Evolutionary conservation across 2,113 vertebrate genomes (phyloP).

Genomic region (Addax nasomaculatus): DNA sequence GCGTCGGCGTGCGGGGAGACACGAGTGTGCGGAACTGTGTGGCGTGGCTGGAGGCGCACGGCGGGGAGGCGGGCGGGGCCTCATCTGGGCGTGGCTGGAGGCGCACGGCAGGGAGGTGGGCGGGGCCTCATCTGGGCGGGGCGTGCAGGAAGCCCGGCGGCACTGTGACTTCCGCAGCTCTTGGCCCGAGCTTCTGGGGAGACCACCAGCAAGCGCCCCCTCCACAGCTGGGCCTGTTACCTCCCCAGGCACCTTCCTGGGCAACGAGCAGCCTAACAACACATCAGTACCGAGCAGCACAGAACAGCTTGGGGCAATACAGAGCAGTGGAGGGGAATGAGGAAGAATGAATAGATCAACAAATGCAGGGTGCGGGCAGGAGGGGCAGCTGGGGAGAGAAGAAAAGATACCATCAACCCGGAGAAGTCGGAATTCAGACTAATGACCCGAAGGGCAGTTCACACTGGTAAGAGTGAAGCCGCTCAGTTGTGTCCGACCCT

Average conservation of each 20-base stretch:
- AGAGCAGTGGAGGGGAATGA: accelerated
- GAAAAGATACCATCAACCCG: neutral
- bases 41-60: accelerated
- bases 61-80: neutral
- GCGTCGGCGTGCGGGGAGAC: accelerated
- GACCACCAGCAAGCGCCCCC: neutral
- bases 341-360: neutral
- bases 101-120: accelerated
- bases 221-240: neutral
- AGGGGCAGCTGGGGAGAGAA: neutral
- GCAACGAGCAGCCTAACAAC: accelerated
- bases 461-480: neutral
- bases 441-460: neutral
- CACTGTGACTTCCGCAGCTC: neutral
- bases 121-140: neutral
- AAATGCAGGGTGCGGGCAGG: neutral
- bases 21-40: accelerated
- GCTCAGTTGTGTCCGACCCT: accelerated
- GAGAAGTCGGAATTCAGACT: neutral
- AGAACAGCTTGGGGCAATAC: accelerated
- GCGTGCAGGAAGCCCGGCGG: neutral
- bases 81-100: neutral
- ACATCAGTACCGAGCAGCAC: accelerated
- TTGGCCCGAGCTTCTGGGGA: neutral
- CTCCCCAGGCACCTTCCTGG: neutral